A percentile compares a stretch with the other conserved stretches of the same genome.
Evolutionary conservation across 2,888 invertebrate species (phyloP).

Genomic region (Myathropa florea): DNA sequence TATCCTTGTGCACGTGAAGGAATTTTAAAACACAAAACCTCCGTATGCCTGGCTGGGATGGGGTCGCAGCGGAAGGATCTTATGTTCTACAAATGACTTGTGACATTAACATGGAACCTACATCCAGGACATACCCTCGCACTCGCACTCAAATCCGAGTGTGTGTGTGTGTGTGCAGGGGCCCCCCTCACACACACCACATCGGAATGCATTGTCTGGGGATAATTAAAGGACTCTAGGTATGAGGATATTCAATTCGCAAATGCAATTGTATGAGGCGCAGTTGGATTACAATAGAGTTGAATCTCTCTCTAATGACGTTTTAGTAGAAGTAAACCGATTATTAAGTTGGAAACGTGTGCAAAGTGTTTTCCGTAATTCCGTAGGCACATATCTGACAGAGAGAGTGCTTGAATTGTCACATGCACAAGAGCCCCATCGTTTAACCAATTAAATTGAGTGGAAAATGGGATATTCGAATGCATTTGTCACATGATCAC

Average conservation of each 20-base stretch:
- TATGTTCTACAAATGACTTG: conserved; percentile 69
- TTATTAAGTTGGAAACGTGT: conserved; percentile 39
- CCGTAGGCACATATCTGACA: background rate
- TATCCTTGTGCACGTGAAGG: conserved; percentile 70
- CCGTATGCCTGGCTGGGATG: background rate
- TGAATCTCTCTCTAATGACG: conserved; percentile 10
- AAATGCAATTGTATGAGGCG: conserved; percentile 55
- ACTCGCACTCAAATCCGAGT: background rate
- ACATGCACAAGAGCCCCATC: background rate
- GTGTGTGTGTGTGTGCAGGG: background rate
- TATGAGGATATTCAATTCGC: conserved; percentile 66
- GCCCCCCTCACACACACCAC: background rate
- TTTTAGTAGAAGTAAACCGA: conserved; percentile 26
- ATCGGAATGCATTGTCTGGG: conserved; percentile 53
- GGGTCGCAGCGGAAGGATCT: conserved; percentile 59
- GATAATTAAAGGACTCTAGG: conserved; percentile 68
- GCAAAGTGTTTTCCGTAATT: background rate
- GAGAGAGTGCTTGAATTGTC: background rate
- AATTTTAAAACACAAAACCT: conserved; percentile 61
- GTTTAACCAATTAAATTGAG: background rate
- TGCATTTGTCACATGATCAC: background rate
- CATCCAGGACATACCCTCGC: background rate
- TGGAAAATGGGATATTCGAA: background rate
- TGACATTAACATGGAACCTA: conserved; percentile 65
- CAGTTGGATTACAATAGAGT: conserved; percentile 47